Evolutionary conservation across 30 jellyfish, hydroid and myxozoan species (phyloP).

Genomic region (Turritopsis rubra): DNA sequence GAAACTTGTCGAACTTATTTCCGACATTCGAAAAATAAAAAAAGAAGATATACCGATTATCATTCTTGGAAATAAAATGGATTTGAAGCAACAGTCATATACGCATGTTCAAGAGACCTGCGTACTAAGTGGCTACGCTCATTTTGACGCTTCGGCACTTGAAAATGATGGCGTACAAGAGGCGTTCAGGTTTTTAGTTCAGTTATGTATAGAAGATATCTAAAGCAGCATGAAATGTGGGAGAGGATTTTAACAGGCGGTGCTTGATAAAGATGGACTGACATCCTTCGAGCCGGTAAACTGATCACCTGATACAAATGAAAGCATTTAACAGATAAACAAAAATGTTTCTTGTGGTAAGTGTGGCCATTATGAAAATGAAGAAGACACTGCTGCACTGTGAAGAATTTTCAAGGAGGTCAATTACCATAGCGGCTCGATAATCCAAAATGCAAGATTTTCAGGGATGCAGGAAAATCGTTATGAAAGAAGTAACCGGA

Average conservation of each 20-base stretch:
- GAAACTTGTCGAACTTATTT: neutral
- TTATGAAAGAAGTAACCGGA: neutral
- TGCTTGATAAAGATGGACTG: too few relatives aligned
- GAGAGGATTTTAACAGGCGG: neutral
- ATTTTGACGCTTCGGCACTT: neutral
- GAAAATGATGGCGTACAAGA: neutral
- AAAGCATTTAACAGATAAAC: too few relatives aligned
- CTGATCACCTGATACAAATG: too few relatives aligned
- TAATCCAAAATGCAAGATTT: neutral
- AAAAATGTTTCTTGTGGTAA: too few relatives aligned
- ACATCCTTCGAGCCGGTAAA: too few relatives aligned
- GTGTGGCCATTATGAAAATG: neutral
- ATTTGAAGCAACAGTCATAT: neutral
- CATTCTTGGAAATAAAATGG: neutral
- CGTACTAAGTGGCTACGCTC: neutral
- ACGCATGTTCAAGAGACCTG: neutral
- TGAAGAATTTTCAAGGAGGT: neutral
- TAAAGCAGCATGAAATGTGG: neutral
- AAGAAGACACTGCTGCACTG: neutral
- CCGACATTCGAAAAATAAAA: neutral
- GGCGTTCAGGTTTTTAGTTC: neutral
- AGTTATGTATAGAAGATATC: neutral
- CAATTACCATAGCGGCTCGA: neutral
- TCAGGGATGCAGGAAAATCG: neutral
- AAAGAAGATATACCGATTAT: neutral